Evolutionary conservation across 1,140 invertebrate species (phyloP).

Genomic region (Metaphire vulgaris): DNA sequence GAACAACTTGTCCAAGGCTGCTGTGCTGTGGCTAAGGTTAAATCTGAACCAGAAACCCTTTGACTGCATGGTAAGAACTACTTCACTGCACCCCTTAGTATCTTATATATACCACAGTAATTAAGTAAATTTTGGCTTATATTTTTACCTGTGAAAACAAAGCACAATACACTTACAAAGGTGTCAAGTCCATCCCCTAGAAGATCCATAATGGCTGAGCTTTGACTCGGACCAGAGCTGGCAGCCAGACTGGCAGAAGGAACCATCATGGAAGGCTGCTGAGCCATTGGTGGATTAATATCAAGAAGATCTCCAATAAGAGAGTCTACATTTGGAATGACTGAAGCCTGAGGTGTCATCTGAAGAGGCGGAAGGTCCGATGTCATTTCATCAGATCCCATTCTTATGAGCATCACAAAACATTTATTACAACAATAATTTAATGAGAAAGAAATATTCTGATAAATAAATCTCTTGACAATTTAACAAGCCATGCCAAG

Average conservation of each 20-base stretch:
- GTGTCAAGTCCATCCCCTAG: conserved; percentile 76
- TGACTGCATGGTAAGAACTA: too few species aligned
- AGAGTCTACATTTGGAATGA: conserved; percentile 59
- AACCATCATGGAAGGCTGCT: conserved; percentile 7
- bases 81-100: too few species aligned
- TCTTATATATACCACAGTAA: too few species aligned
- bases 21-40: too few species aligned
- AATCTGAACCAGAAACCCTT: too few species aligned
- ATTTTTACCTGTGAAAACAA: too few species aligned
- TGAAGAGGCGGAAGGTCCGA: background rate
- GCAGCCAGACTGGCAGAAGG: background rate
- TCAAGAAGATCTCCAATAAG: conserved; percentile 89
- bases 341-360: background rate
- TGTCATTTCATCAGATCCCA: background rate
- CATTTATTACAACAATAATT: background rate
- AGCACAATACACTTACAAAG: conserved; percentile 53
- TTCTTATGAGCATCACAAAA: background rate
- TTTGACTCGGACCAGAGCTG: background rate
- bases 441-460: background rate
- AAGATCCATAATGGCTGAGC: conserved; percentile 56
- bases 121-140: too few species aligned
- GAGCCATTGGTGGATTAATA: conserved; percentile 59
- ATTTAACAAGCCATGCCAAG: background rate
- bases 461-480: background rate
- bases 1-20: too few species aligned